Evolutionary conservation across 2,797 vertebrate genomes (phyloP), one percentile per base, ranked within the genome.

Genomic region (Phylloscopus collybita): DNA sequence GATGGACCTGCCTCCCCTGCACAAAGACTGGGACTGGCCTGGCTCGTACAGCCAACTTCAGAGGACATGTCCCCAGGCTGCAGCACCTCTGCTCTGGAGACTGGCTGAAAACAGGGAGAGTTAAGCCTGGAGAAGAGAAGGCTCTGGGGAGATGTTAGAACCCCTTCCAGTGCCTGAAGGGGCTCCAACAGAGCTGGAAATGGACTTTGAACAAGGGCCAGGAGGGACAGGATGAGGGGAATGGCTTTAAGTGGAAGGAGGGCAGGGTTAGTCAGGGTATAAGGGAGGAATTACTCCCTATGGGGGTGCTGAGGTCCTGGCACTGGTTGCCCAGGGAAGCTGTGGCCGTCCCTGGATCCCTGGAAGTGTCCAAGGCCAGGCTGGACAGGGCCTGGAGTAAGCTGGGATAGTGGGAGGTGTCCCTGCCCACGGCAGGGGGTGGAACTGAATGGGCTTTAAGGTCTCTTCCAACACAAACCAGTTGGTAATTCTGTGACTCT

Each of bases 21-120:
- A 66, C 40, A 45, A 50, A 83, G 32, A 34, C n/a, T 47, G 32
- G 11, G 0, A 1, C 60, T 64, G 5, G 13, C 49, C 49, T 64
- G 27, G 13, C 45, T 67, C 45, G 56, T 45, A 42, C 3, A 4
- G 54, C 8, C 44, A 79, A 5, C 26, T 50, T 45, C 73, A 60
- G 32, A 10, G 34, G 16, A 53, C n/a, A 13, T 0, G 0, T 44
- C 65, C 44, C 40, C 79, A 57, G 26, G 3, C 12, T 1, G 0
- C 60, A 72, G 40, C 53, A 45, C 13, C 9, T 72, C 40, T 72
- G 34, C 47, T 36, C 49, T 84, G 66, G 19, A 29, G 19, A 42
- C 26, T 66, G 34, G 60, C 22, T 66, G 60, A 32, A 53, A 66
- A 59, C 0, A 1, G 13, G 9, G 20, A n/a, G 1, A 51, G 25